Evolutionary conservation across 2,797 vertebrate species (phyloP).

Genomic region (Merluccius polli): DNA sequence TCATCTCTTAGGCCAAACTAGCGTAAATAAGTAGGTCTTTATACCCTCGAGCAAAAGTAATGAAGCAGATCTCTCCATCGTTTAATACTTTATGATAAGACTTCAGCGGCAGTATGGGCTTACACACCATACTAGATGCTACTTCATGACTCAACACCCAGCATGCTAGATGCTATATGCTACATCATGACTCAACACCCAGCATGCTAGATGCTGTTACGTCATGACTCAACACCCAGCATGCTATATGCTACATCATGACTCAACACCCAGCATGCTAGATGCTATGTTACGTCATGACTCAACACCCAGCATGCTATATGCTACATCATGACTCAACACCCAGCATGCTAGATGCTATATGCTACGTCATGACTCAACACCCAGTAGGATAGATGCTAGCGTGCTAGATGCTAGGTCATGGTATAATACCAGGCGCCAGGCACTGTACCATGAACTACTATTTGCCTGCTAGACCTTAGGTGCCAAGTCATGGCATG

Average conservation of each 20-base stretch:
- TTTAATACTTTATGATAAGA: neutral
- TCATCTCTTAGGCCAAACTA: neutral
- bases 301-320: too few species aligned
- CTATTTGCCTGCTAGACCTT: neutral
- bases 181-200: too few species aligned
- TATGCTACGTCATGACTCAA: neutral
- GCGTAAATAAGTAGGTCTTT: neutral
- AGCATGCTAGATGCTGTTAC: neutral
- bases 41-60: neutral
- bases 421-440: neutral
- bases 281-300: neutral
- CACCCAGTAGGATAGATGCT: neutral
- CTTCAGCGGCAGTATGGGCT: neutral
- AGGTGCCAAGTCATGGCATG: neutral
- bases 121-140: neutral
- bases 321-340: neutral
- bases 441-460: neutral
- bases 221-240: too few species aligned
- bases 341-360: neutral
- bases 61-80: neutral
- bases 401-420: neutral
- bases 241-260: neutral
- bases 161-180: too few species aligned
- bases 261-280: neutral
- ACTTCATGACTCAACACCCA: too few species aligned